Conservation (phyloP, 2,113 vertebrate genomes). For the Acanthisitta chloris region DNA sequence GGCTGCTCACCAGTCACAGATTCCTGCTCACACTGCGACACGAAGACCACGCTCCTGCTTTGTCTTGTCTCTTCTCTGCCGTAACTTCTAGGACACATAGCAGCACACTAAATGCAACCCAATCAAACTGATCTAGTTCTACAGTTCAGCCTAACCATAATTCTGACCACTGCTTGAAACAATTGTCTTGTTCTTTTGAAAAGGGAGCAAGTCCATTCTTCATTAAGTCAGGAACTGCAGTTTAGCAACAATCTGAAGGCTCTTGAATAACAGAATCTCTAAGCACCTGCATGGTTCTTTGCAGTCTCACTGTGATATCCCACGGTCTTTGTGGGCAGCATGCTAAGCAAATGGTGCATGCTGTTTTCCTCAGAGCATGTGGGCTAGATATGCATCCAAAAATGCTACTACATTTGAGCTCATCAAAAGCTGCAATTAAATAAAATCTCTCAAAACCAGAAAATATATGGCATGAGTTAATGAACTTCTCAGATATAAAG, state of each 20-base stretch:
- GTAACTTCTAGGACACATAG: neutral
- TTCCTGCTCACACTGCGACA: neutral
- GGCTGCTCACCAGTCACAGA: neutral
- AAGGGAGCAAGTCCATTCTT: neutral
- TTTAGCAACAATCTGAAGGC: neutral
- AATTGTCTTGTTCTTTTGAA: neutral
- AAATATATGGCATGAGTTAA: slow-evolving; percentile 24
- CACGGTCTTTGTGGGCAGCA: neutral
- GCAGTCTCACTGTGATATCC: neutral
- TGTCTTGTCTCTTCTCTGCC: neutral
- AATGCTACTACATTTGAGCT: neutral
- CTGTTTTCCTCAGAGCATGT: neutral
- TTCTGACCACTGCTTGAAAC: neutral
- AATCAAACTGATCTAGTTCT: neutral
- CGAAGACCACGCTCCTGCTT: neutral
- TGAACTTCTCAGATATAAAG: slow-evolving; percentile 10
- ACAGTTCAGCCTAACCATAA: neutral
- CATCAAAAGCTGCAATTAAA: neutral
- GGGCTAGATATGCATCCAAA: neutral
- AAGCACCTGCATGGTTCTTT: neutral
- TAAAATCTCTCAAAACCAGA: neutral
- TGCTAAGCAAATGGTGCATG: neutral
- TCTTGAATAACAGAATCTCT: neutral
- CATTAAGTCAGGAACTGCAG: neutral
- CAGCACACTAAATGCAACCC: neutral